Percentiles rank a stretch among this genome's conserved stretches.
These are phyloP conservation scores for Chondrilla cf. caribensis DNA, from an alignment of 37 sponge, comb jelly and placozoan genomes.

Conservation along the genomic window DNA sequence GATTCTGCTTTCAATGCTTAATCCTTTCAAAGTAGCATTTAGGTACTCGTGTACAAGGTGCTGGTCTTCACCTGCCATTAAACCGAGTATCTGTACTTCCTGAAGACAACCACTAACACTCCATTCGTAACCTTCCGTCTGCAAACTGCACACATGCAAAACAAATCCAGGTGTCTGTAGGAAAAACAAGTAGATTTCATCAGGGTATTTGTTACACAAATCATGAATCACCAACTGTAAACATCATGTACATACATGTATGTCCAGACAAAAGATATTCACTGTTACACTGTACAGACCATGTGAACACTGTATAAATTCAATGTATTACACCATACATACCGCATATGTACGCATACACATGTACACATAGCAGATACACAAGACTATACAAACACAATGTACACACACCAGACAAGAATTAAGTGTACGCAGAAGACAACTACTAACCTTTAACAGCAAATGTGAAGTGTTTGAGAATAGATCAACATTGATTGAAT, in stretches of 20 bases:
- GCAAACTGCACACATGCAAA: constrained; percentile 48
- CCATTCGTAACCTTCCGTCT: constrained; percentile 6
- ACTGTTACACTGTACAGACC: too few relatives aligned
- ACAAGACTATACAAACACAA: neutral
- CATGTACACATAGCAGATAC: neutral
- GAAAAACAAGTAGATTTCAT: neutral
- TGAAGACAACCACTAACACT: neutral
- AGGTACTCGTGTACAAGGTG: neutral
- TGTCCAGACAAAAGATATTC: too few relatives aligned
- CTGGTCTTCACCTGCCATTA: neutral
- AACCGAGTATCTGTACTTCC: neutral
- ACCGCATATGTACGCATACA: neutral
- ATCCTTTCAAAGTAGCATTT: neutral
- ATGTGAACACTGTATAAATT: too few relatives aligned
- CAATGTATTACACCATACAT: too few relatives aligned
- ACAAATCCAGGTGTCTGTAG: constrained; percentile 54
- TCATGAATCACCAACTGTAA: neutral
- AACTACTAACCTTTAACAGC: neutral
- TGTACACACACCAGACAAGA: neutral
- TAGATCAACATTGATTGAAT: neutral
- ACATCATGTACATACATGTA: too few relatives aligned
- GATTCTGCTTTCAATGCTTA: constrained; percentile 25
- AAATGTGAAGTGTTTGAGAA: neutral
- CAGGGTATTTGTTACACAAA: too few relatives aligned
- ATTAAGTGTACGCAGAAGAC: too few relatives aligned